Evolutionary conservation across 2,797 vertebrate genomes (phyloP).

Genomic region (Rhinogobio ventralis): DNA sequence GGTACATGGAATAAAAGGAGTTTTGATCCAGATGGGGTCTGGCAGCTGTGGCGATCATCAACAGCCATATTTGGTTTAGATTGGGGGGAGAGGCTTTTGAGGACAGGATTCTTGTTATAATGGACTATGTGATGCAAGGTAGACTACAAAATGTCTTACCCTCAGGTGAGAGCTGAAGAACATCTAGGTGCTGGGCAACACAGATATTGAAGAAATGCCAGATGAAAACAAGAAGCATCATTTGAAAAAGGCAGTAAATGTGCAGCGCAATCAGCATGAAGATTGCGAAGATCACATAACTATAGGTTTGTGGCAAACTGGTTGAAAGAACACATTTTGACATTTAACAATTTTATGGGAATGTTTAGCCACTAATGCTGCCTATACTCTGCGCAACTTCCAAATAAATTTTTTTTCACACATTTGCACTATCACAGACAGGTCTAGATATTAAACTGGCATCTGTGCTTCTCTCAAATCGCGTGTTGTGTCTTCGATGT

Average conservation of each 20-base stretch:
- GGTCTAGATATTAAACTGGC: not conserved
- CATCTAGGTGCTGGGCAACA: constrained; percentile 24
- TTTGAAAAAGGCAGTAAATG: constrained; percentile 61
- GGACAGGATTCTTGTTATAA: constrained; percentile 22
- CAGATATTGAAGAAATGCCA: constrained; percentile 80
- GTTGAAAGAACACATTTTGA: not conserved
- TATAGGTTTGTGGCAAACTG: not conserved
- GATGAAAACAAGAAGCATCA: constrained; percentile 76
- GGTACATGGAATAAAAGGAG: not conserved
- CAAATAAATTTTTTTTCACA: too few relatives aligned
- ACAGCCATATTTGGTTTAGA: constrained; percentile 22
- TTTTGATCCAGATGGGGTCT: constrained; percentile 45
- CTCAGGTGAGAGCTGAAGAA: constrained; percentile 32
- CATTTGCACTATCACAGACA: not conserved
- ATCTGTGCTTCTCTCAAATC: not conserved
- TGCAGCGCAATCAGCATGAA: constrained; percentile 6
- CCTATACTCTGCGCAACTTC: not conserved
- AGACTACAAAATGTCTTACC: constrained; percentile 38
- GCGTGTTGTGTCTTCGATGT: not conserved
- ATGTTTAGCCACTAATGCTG: not conserved
- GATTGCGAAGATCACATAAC: not conserved
- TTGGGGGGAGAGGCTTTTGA: constrained; percentile 4
- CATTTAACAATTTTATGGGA: not conserved
- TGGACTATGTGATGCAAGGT: constrained; percentile 32
- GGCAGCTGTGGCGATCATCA: constrained; percentile 32